Evolutionary conservation across 2,113 vertebrate genomes (phyloP), one percentile per base, ranked within the genome.

Genomic region (Phylloscopus whistleri): DNA sequence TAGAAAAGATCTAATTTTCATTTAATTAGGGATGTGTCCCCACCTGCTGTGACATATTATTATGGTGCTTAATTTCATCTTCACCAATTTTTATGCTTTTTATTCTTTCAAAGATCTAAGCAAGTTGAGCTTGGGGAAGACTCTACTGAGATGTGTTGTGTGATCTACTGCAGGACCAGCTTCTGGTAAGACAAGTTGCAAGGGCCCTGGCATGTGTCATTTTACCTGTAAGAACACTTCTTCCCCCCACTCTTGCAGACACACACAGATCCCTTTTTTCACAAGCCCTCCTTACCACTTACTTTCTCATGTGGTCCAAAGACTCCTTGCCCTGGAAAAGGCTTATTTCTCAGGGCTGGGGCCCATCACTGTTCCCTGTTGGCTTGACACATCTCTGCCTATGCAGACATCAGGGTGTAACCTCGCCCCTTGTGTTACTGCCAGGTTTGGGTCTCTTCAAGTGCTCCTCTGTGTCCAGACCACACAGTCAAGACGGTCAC

Each of bases 391-490:
- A 18, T 4, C 27, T 46, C 53, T 79, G 76, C 63, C 84, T 10
- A 14, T 0, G 0, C 48, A 23, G 48, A 52, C 46, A 37, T 9
- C 2, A 0, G 13, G 26, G 28, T 9, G n/a, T 28, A 31, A 78
- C 82, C 53, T 85, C 1, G 0, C 30, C 20, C 37, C 64, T 78
- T 0, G 0, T 48, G 10, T 30, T n/a, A 52, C 30, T 3, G 3
- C 26, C 49, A 35, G 30, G 15, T 69, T 56, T 74, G 66, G 51
- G n/a, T 16, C 43, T 31, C 64, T 77, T 76, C 44, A 27, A 10
- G 37, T 3, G 23, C 56, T 51, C 31, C 62, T 64, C 39, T 24
- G 37, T 20, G 26, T 21, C 51, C 53, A 30, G 33, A 23, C 21
- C 22, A 8, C 0, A 6, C 44, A 43, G 68, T 58, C 6, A 41